Percentiles rank a stretch among this genome's conserved stretches.
These are phyloP conservation scores for Neopipo cinnamomea DNA, from an alignment of 2,113 vertebrate species.

Conservation along the genomic window DNA sequence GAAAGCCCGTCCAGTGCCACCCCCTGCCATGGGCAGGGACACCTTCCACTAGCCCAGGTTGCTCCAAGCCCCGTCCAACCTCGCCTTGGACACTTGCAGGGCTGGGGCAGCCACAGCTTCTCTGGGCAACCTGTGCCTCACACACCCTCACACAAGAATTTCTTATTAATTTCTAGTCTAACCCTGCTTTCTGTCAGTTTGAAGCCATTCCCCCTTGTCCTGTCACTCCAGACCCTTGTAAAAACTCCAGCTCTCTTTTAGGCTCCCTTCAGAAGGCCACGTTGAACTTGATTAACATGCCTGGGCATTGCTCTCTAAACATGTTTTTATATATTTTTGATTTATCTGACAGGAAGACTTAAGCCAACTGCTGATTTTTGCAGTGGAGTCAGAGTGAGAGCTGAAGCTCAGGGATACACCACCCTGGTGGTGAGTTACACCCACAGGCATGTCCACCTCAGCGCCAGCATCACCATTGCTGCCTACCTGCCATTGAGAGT, in stretches of 20 bases:
- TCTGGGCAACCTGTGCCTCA: not conserved
- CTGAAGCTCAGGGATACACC: conserved; percentile 81
- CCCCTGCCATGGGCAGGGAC: not conserved
- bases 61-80: not conserved
- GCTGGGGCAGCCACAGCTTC: not conserved
- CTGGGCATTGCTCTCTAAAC: not conserved
- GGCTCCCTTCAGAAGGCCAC: not conserved
- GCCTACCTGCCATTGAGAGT: conserved; percentile 86
- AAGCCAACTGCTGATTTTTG: conserved; percentile 79
- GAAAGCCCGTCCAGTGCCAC: not conserved
- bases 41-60: not conserved
- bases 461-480: conserved; percentile 85
- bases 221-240: not conserved
- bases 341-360: conserved; percentile 76
- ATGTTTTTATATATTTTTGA: not conserved
- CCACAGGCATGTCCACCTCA: conserved; percentile 81
- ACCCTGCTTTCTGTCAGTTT: not conserved
- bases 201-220: not conserved
- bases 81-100: not conserved
- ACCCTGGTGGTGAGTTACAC: conserved; percentile 84
- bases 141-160: not conserved
- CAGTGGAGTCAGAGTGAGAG: conserved; percentile 83
- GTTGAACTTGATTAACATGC: not conserved
- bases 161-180: not conserved
- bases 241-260: not conserved